Evolutionary conservation across 1,140 invertebrate species (phyloP).

Genomic region (Diachasma alloeum): DNA sequence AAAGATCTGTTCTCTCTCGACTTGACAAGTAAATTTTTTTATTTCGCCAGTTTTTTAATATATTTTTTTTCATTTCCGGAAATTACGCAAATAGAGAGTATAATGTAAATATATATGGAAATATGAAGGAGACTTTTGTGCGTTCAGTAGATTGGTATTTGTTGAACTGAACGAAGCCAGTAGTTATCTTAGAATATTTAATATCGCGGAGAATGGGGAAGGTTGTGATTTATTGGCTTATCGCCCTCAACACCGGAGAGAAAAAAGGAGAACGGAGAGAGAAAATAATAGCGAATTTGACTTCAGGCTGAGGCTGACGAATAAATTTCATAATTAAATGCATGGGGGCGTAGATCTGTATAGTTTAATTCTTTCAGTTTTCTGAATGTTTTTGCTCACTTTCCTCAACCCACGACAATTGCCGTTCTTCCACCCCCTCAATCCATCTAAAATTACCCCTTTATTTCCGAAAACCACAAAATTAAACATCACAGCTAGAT

Average conservation of each 20-base stretch:
- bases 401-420: no score
- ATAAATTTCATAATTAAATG: background rate
- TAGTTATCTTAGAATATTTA: background rate
- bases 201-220: background rate
- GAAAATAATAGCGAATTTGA: background rate
- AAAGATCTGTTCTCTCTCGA: slow-evolving; percentile 2
- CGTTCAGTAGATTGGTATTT: background rate
- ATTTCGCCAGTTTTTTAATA: background rate
- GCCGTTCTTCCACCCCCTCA: no score
- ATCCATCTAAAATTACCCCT: no score
- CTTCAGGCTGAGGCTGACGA: background rate
- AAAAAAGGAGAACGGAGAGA: background rate
- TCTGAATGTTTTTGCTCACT: no score
- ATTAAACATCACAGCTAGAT: background rate
- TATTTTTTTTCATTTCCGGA: background rate
- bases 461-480: background rate
- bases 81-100: slow-evolving; percentile 1
- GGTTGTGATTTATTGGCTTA: slow-evolving; percentile 3
- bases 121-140: background rate
- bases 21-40: background rate
- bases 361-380: no score
- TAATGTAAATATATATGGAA: background rate
- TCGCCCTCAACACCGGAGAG: background rate
- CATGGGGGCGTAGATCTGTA: no score
- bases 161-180: background rate